Conservation (phyloP, 2,113 vertebrate genomes). For the Hippocampus guttulatus region DNA sequence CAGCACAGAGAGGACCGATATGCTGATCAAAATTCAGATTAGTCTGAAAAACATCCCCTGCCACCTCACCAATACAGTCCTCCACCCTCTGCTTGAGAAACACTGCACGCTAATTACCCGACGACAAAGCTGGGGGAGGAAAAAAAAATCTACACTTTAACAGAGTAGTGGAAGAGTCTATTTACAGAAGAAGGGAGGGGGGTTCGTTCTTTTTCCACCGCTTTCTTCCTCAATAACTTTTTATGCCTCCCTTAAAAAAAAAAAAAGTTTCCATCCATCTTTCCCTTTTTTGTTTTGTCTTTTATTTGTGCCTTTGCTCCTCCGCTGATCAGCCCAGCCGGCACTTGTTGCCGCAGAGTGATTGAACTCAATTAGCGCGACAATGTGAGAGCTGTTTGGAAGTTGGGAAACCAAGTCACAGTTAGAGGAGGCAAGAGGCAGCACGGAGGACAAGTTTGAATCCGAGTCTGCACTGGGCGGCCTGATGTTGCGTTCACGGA, state of each 20-base stretch:
- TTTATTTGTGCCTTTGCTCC: conserved; percentile 14
- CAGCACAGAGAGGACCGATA: conserved; percentile 71
- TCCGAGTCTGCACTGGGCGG: conserved; percentile 31
- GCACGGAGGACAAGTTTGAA: conserved; percentile 23
- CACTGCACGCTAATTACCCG: conserved; percentile 67
- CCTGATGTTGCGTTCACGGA: conserved; percentile 44
- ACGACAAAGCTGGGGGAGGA: conserved; percentile 45
- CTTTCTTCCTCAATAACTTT: conserved; percentile 41
- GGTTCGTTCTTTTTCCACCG: conserved; percentile 30
- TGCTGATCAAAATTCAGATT: conserved; percentile 96
- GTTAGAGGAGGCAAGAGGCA: conserved; percentile 13
- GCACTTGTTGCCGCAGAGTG: conserved; percentile 62
- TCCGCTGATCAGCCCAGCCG: conserved; percentile 38
- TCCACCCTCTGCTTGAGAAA: conserved; percentile 79
- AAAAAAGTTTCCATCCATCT: conserved; percentile 20
- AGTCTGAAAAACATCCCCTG: conserved; percentile 78
- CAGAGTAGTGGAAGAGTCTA: conserved; percentile 36
- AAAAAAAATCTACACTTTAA: conserved; percentile 37
- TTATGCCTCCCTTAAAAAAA: conserved; percentile 30
- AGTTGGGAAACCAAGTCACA: conserved; percentile 36
- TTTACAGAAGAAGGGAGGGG: conserved; percentile 17
- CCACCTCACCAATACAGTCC: conserved; percentile 23
- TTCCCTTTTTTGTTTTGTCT: conserved; percentile 7
- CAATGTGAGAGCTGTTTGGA: conserved; percentile 47
- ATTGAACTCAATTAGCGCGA: conserved; percentile 73